These are phyloP conservation scores for Cryptoblepharus egeriae DNA, from an alignment of 2,797 vertebrate genomes.

Conservation along the genomic window DNA sequence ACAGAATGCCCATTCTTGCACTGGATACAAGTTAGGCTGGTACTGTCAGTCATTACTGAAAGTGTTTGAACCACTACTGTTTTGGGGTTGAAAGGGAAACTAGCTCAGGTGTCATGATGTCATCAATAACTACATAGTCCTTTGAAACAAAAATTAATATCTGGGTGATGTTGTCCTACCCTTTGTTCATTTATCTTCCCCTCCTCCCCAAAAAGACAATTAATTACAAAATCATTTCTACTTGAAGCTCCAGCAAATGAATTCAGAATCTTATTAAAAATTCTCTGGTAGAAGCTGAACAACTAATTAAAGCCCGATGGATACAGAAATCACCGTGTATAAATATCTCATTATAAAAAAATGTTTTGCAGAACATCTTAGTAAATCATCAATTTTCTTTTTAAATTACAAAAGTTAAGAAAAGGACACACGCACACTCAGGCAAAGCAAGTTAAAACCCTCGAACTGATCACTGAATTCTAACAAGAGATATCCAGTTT, in stretches of 20 bases:
- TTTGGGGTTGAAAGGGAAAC: not conserved
- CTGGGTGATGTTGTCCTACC: not conserved
- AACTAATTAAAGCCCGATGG: slow-evolving; percentile 62
- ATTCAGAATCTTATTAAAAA: slow-evolving; percentile 59
- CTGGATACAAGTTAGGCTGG: too few species aligned
- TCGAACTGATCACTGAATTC: not conserved
- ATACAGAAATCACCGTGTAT: slow-evolving; percentile 57
- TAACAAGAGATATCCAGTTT: slow-evolving; percentile 20
- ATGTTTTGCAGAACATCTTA: slow-evolving; percentile 40
- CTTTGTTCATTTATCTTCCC: not conserved
- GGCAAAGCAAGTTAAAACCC: slow-evolving; percentile 40
- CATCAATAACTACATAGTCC: not conserved
- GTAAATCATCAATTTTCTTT: slow-evolving; percentile 39
- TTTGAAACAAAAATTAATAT: slow-evolving; percentile 16
- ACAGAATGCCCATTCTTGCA: too few species aligned
- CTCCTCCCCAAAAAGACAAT: slow-evolving; percentile 29
- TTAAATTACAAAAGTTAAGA: slow-evolving; percentile 51
- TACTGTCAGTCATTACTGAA: not conserved
- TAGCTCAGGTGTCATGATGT: rapidly evolving
- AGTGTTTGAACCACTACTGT: not conserved
- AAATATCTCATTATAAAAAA: slow-evolving; percentile 51
- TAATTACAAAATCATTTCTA: slow-evolving; percentile 52
- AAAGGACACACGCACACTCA: not conserved
- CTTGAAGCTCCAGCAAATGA: slow-evolving; percentile 31
- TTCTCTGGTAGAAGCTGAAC: slow-evolving; percentile 38